A percentile compares a stretch with the other conserved stretches of the same genome.
These are phyloP conservation scores for Lagopus muta DNA, from an alignment of 2,113 vertebrate genomes.

Conservation along the genomic window DNA sequence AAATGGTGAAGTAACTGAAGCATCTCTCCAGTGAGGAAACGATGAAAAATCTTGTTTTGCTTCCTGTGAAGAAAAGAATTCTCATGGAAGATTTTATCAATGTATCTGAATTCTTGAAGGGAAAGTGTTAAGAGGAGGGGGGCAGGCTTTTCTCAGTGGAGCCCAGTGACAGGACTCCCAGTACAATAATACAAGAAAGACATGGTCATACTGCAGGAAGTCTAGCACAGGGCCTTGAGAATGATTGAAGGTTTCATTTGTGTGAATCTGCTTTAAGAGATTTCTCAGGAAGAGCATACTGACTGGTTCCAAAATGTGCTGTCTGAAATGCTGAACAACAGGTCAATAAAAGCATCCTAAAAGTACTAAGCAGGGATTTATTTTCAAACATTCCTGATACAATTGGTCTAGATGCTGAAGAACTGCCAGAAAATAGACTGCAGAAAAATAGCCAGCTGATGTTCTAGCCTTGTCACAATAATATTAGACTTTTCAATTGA, in stretches of 20 bases:
- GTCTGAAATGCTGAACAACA: background rate
- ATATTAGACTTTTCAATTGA: background rate
- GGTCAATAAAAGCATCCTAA: background rate
- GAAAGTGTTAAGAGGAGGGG: background rate
- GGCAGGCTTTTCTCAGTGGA: background rate
- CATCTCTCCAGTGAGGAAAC: background rate
- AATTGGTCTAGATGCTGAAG: background rate
- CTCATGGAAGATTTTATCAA: background rate
- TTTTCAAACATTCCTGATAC: background rate
- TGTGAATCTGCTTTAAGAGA: background rate
- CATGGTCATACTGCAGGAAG: background rate
- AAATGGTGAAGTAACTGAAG: background rate
- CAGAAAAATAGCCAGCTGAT: background rate
- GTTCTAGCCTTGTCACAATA: rapidly evolving
- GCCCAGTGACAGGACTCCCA: background rate
- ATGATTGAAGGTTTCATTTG: background rate
- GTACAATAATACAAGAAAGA: background rate
- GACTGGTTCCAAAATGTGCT: background rate
- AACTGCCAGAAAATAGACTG: background rate
- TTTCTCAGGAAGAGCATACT: background rate
- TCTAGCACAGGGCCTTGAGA: background rate
- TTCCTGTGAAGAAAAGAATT: background rate
- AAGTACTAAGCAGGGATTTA: background rate
- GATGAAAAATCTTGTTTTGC: background rate
- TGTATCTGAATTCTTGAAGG: background rate